Evolutionary conservation across 2,888 invertebrate species (phyloP).

Genomic region (Dinocampus coccinellae): DNA sequence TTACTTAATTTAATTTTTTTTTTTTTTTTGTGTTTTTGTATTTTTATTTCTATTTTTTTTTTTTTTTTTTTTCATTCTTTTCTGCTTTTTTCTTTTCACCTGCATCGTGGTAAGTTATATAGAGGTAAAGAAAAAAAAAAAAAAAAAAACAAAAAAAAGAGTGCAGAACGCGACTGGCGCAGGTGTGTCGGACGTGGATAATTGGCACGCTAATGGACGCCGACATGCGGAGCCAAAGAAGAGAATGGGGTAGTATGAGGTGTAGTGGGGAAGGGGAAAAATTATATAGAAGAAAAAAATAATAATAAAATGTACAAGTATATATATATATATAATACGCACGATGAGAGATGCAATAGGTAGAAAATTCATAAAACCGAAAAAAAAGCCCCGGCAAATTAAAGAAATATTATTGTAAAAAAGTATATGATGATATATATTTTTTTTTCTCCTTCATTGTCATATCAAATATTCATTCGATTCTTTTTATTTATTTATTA

Average conservation of each 20-base stretch:
- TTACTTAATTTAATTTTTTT: background rate
- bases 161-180: constrained; percentile 39
- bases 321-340: background rate
- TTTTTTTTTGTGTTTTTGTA: too few species aligned
- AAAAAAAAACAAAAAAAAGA: constrained; percentile 35
- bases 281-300: constrained; percentile 12
- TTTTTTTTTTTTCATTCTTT: constrained; percentile 22
- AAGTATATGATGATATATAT: constrained; percentile 2
- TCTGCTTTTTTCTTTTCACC: constrained; percentile 17
- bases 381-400: constrained; percentile 34
- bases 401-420: constrained; percentile 39
- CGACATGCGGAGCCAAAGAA: constrained; percentile 28
- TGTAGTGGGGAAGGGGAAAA: too few species aligned
- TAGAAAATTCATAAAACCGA: constrained; percentile 38
- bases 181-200: constrained; percentile 50
- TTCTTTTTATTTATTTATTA: background rate
- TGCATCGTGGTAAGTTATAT: background rate
- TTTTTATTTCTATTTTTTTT: too few species aligned
- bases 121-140: constrained; percentile 8
- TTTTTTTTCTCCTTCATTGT: background rate
- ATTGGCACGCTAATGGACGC: constrained; percentile 55
- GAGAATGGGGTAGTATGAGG: too few species aligned
- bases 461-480: background rate
- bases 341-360: background rate
- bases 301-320: background rate